Conservation (phyloP, 2,797 vertebrate genomes). For the Alectoris magna region DNA sequence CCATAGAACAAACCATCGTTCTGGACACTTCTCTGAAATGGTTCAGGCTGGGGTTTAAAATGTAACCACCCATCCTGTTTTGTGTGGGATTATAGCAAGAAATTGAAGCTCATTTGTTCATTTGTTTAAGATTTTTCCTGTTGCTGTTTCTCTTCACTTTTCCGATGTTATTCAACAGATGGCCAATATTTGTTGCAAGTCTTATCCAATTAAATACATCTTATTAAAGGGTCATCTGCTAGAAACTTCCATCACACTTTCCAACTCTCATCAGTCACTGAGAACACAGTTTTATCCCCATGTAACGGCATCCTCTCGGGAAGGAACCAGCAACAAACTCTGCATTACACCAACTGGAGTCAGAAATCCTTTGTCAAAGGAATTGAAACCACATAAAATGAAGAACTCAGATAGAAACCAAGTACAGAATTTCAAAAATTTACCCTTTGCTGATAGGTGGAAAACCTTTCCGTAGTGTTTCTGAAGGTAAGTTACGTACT, state of each 20-base stretch:
- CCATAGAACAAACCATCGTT: neutral
- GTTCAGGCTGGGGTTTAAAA: neutral
- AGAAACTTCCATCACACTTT: neutral
- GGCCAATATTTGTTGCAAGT: conserved; percentile 2
- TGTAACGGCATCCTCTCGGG: neutral
- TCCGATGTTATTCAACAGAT: conserved; percentile 37
- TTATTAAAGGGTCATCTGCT: conserved; percentile 23
- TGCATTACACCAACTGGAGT: neutral
- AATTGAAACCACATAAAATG: neutral
- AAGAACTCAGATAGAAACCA: neutral
- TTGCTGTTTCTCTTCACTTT: conserved; percentile 8
- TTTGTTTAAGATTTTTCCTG: neutral
- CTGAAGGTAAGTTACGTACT: neutral
- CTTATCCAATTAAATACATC: neutral
- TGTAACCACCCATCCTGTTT: neutral
- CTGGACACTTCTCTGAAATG: neutral
- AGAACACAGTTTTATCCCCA: neutral
- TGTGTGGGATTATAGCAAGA: neutral
- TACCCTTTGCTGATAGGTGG: neutral
- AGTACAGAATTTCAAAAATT: neutral
- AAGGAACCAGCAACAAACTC: neutral
- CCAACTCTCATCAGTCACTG: neutral
- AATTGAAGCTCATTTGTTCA: neutral
- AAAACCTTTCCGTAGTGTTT: neutral
- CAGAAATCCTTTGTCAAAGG: neutral